These are phyloP conservation scores for Leptosomus discolor DNA, from an alignment of 2,113 vertebrate genomes.

Conservation along the genomic window DNA sequence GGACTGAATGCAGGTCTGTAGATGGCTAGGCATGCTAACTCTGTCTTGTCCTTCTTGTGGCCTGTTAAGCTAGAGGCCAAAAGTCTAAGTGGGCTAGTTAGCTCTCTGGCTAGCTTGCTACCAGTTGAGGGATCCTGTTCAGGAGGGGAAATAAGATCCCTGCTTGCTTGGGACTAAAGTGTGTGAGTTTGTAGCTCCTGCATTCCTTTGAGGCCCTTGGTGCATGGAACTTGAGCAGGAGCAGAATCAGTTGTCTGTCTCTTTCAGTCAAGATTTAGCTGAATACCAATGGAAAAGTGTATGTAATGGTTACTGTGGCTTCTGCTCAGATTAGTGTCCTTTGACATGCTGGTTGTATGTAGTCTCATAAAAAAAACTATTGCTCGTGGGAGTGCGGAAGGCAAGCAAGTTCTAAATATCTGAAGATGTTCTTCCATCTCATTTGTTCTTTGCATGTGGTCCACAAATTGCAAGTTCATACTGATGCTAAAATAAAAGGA, in stretches of 20 bases:
- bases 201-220: not conserved
- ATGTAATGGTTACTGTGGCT: not conserved
- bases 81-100: not conserved
- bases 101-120: not conserved
- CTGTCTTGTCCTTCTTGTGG: accelerated
- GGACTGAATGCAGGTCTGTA: not conserved
- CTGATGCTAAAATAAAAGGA: not conserved
- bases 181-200: not conserved
- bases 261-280: not conserved
- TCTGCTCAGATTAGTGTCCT: not conserved
- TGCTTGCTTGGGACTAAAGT: not conserved
- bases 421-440: not conserved
- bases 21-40: not conserved
- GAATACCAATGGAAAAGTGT: not conserved
- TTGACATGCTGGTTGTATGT: not conserved
- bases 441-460: not conserved
- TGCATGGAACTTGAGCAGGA: not conserved
- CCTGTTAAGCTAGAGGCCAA: not conserved
- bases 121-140: not conserved
- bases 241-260: not conserved
- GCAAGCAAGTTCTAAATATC: not conserved
- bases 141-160: not conserved
- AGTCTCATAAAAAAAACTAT: too few relatives aligned
- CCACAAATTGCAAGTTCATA: not conserved
- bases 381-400: too few relatives aligned